Percentiles rank a stretch among this genome's conserved stretches.
These are phyloP conservation scores for Cactoblastis cactorum DNA, from an alignment of 2,888 invertebrate species.

Conservation along the genomic window DNA sequence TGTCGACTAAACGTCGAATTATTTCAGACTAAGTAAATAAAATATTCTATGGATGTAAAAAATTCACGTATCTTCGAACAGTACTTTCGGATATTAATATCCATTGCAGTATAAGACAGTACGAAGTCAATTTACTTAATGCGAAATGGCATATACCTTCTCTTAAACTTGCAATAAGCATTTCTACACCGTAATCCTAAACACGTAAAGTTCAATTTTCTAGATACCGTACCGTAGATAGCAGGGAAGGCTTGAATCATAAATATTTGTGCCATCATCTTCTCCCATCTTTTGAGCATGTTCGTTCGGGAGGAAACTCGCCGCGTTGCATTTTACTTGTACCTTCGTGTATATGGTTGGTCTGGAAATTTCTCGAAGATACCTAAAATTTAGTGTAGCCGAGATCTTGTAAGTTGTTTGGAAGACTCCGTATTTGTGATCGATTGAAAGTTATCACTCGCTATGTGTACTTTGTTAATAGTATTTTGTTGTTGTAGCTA, in stretches of 20 bases:
- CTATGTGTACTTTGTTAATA: too few relatives aligned
- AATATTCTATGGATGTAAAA: too few relatives aligned
- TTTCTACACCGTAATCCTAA: background rate
- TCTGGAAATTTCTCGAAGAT: background rate
- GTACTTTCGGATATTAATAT: too few relatives aligned
- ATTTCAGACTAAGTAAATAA: too few relatives aligned
- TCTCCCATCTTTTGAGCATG: slow-evolving; percentile 38
- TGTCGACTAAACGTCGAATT: too few relatives aligned
- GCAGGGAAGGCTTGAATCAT: slow-evolving; percentile 30
- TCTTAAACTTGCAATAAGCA: background rate
- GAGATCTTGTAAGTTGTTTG: too few relatives aligned
- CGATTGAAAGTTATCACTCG: too few relatives aligned
- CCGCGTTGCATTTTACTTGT: slow-evolving; percentile 38
- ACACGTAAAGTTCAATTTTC: background rate
- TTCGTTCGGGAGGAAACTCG: slow-evolving; percentile 38
- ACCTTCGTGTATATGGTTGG: slow-evolving; percentile 18
- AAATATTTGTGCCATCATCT: slow-evolving; percentile 44
- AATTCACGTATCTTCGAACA: too few relatives aligned
- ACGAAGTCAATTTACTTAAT: slow-evolving; percentile 5
- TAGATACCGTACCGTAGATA: background rate
- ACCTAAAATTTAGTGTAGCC: slow-evolving; percentile 12
- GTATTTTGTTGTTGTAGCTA: too few relatives aligned
- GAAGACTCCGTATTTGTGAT: too few relatives aligned
- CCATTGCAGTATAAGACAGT: slow-evolving; percentile 2
- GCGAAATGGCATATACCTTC: background rate